Evolutionary conservation across 2,113 vertebrate genomes (phyloP).

Genomic region (Cacatua alba): DNA sequence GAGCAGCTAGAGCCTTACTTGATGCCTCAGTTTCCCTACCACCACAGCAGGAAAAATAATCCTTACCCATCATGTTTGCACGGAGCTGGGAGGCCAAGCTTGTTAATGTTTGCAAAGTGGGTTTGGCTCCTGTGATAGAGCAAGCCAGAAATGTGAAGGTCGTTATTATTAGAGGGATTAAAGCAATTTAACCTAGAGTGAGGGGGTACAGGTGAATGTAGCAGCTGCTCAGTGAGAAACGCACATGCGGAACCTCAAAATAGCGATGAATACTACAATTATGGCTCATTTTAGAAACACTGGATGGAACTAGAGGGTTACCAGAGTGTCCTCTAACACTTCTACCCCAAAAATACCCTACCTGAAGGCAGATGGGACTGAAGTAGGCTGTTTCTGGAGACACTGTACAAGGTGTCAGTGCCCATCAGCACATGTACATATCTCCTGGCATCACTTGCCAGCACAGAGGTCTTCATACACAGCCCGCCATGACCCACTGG

Average conservation of each 20-base stretch:
- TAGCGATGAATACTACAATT: accelerated
- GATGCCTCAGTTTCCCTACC: conserved; percentile 44
- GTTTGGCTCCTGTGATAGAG: conserved; percentile 51
- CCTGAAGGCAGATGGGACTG: not conserved
- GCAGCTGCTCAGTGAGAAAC: not conserved
- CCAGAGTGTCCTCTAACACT: not conserved
- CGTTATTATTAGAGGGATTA: conserved; percentile 55
- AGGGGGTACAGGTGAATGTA: not conserved
- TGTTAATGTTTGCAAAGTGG: conserved; percentile 44
- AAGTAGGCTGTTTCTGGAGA: not conserved
- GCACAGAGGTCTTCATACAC: not conserved
- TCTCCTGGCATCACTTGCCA: not conserved
- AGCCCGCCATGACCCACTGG: accelerated
- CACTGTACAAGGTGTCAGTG: not conserved
- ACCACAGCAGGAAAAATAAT: not conserved
- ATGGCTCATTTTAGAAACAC: not conserved
- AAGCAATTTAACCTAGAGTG: not conserved
- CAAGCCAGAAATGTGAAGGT: conserved; percentile 53
- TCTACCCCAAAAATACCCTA: not conserved
- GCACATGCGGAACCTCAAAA: accelerated
- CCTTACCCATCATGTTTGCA: not conserved
- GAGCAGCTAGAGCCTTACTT: not conserved
- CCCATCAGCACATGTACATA: not conserved
- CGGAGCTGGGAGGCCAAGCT: not conserved
- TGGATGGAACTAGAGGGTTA: not conserved